Base-by-base conservation (phyloP, 2,113 vertebrate genomes). In the Bujurquina vittata region DNA sequence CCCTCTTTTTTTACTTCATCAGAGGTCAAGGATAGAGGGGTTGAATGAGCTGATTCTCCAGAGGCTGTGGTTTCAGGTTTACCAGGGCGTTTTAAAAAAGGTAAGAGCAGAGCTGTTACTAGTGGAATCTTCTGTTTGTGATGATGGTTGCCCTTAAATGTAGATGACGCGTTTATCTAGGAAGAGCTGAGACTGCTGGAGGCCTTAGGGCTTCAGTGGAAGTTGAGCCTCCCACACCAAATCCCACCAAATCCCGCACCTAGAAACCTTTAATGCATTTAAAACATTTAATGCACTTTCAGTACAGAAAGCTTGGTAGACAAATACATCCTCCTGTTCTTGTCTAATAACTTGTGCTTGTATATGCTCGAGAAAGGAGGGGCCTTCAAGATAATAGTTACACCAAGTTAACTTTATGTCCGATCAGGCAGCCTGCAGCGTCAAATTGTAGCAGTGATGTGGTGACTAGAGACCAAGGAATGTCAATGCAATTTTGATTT, bases 31-130 rank as follows among this genome's bases (percentile, higher is more conserved):
- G 15, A 75, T 89, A 14, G 65, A 92, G 35, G 92, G 3, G 0
- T 87, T 96, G 87, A 89, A 89, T 0, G 94, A 95, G 14, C 78
- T 75, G 9, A 87, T 96, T 5, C 95, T 98, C 76, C 95, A 96
- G 75, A 95, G 95, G 60, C 91, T 98, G 90, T 98, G 97, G 97
- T 95, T 97, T 81, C 92, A 92, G 4, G 79, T 96, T 82, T 96
- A 96, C 85, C 94, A 95, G 63, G 94, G 95, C 5, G 88, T 95
- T 0, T 89, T 97, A 46, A 94, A 96, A 90, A 95, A 92, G 29
- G 94, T 90, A 79, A 12, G 22, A 84, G n/a, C 40, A 62, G 23
- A 46, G 17, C 46, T 72, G 26, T 22, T 76, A 8, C 20, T 69
- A 17, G 8, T 18, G 56, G 10, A 40, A 33, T 18, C 4, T 26